These are phyloP conservation scores for Charina bottae DNA, from an alignment of 2,113 vertebrate species.

Conservation along the genomic window DNA sequence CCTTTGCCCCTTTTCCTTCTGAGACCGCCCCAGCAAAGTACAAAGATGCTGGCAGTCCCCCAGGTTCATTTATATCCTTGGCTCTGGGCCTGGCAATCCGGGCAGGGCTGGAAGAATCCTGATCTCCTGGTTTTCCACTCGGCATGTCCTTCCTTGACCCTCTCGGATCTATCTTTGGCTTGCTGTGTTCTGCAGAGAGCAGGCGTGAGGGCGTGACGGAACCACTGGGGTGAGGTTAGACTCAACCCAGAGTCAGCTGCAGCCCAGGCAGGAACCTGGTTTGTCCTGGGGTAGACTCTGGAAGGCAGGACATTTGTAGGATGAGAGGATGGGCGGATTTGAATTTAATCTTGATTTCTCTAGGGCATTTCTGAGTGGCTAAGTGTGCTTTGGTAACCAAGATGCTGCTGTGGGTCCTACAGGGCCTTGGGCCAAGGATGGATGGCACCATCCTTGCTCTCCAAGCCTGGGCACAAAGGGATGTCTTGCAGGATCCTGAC, in stretches of 20 bases:
- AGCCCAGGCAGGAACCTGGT: not conserved
- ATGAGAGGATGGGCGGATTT: not conserved
- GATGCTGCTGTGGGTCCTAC: not conserved
- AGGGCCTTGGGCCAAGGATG: not conserved
- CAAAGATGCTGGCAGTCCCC: not conserved
- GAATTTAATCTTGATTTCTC: not conserved
- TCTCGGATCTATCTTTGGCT: constrained; percentile 20
- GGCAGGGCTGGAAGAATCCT: not conserved
- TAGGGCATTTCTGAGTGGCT: not conserved
- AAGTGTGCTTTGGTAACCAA: not conserved
- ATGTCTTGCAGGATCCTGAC: not conserved
- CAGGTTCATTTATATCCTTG: not conserved
- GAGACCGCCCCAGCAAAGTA: not conserved
- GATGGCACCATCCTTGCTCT: not conserved
- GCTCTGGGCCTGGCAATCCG: not conserved
- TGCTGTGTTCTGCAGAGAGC: not conserved
- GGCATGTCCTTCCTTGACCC: not conserved
- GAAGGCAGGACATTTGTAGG: not conserved
- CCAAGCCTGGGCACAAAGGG: not conserved
- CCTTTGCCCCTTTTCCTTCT: not conserved
- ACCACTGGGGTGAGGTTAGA: not conserved
- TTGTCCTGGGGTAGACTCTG: not conserved
- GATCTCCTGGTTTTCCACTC: constrained; percentile 5
- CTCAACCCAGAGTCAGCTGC: not conserved
- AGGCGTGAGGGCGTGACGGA: no score